Evolutionary conservation across 2,888 invertebrate genomes (phyloP).

Genomic region (Ophion slaviceki): DNA sequence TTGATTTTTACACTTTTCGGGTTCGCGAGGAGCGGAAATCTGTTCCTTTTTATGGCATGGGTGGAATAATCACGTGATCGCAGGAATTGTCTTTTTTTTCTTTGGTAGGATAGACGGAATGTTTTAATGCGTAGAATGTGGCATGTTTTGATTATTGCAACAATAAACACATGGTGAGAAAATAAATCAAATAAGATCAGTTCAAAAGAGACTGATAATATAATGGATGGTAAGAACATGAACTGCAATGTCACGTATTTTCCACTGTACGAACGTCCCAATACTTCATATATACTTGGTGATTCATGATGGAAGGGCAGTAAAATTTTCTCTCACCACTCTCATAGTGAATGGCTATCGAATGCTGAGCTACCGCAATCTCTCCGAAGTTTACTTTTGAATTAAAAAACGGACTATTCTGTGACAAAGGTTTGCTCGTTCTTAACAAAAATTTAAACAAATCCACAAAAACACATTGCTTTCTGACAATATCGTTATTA

Average conservation of each 20-base stretch:
- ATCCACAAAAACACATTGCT: neutral
- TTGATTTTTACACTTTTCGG: neutral
- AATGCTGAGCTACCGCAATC: neutral
- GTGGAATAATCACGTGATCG: neutral
- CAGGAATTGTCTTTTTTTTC: constrained; percentile 7
- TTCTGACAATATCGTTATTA: constrained; percentile 3
- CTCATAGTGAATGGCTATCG: constrained; percentile 2
- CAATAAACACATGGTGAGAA: neutral
- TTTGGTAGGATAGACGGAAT: constrained; percentile 44
- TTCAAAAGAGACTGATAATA: neutral
- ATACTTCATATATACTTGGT: constrained; percentile 29
- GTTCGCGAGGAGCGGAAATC: neutral
- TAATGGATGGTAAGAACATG: constrained; percentile 26
- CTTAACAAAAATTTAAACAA: neutral
- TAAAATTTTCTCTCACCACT: neutral
- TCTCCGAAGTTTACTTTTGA: neutral
- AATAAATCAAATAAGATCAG: neutral
- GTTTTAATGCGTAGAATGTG: constrained; percentile 24
- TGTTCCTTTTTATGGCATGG: neutral
- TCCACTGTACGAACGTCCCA: constrained; percentile 46
- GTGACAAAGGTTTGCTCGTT: neutral
- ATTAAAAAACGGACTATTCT: neutral
- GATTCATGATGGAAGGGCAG: neutral
- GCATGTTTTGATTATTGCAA: constrained; percentile 60
- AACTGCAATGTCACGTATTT: constrained; percentile 31